phyloP scores from a whole-genome alignment of 2,113 vertebrate species.

The Narcine bancroftii region DNA sequence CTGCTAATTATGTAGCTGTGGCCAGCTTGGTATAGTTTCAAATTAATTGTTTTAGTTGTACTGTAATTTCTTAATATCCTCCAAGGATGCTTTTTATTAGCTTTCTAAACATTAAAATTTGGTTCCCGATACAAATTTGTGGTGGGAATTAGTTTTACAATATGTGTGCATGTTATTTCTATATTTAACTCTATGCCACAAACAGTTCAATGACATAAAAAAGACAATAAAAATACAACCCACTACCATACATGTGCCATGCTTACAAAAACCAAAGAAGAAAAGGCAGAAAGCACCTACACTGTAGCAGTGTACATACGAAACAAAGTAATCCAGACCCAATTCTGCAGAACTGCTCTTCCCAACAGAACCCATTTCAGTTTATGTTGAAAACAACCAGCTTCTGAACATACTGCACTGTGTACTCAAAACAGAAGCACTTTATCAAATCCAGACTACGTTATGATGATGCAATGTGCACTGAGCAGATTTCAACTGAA shows the following conservation, averaged over 20 bases:
- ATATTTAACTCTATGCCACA: not conserved
- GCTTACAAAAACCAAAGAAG: slow-evolving; percentile 25
- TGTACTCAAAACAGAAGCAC: slow-evolving; percentile 33
- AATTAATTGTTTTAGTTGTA: not conserved
- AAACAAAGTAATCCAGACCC: slow-evolving; percentile 45
- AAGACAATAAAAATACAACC: not conserved
- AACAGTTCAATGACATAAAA: not conserved
- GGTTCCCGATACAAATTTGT: not conserved
- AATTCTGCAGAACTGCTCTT: slow-evolving; percentile 6
- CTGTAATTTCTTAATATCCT: not conserved
- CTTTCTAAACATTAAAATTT: not conserved
- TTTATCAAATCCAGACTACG: slow-evolving; percentile 41
- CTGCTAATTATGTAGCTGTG: too few relatives aligned
- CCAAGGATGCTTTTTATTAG: not conserved
- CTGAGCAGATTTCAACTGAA: slow-evolving; percentile 35
- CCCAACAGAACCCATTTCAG: slow-evolving; percentile 39
- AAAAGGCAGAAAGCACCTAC: slow-evolving; percentile 44
- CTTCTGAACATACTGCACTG: slow-evolving; percentile 37
- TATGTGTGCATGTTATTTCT: not conserved
- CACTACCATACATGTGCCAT: not conserved
- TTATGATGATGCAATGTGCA: slow-evolving; percentile 38
- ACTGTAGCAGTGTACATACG: slow-evolving; percentile 51
- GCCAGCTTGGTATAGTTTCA: too few relatives aligned
- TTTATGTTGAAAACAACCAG: not conserved
- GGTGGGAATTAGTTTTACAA: not conserved